Evolutionary conservation across 2,113 vertebrate species (phyloP).

Genomic region (Ciconia boyciana): DNA sequence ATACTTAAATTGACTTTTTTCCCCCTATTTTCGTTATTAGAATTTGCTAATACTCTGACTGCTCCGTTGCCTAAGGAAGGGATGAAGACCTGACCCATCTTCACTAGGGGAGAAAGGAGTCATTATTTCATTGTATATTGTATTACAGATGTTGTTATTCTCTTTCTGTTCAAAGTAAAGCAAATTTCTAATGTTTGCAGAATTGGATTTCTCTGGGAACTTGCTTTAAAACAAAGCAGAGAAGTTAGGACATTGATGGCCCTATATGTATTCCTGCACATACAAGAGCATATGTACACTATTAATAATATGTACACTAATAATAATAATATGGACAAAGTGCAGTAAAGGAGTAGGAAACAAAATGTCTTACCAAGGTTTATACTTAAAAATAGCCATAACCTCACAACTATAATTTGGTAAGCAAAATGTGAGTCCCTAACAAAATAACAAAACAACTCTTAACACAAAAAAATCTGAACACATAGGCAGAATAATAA

Average conservation of each 20-base stretch:
- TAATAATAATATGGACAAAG: neutral
- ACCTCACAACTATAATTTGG: neutral
- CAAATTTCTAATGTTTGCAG: neutral
- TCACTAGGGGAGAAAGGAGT: neutral
- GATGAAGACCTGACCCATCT: neutral
- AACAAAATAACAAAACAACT: neutral
- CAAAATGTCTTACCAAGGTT: neutral
- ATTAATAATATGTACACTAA: neutral
- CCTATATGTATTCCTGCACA: neutral
- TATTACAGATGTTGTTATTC: neutral
- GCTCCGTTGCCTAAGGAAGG: neutral
- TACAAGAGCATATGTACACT: accelerated
- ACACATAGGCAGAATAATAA: neutral
- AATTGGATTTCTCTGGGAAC: neutral
- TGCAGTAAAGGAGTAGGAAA: neutral
- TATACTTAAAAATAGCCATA: neutral
- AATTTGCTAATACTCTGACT: neutral
- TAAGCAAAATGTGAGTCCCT: neutral
- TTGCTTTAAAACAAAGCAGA: neutral
- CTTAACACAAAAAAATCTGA: neutral
- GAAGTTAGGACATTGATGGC: neutral
- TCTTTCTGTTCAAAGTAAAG: neutral
- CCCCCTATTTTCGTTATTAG: neutral
- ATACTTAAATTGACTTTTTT: neutral
- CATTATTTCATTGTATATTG: neutral